phyloP scores from a whole-genome alignment of 2,888 invertebrate species.

The Drosophila prostipennis region DNA sequence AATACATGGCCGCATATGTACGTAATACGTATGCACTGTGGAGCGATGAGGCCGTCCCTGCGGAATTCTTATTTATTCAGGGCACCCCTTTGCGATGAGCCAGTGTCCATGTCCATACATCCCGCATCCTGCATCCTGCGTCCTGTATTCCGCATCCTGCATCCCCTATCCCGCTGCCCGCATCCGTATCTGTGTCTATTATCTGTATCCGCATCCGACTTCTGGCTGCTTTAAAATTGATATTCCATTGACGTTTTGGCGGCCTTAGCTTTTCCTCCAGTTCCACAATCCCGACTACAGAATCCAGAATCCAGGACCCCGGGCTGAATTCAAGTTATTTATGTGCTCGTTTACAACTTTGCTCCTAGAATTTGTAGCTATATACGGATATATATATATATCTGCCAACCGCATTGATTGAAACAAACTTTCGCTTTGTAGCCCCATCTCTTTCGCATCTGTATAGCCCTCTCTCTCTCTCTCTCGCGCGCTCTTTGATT shows the following conservation, averaged over 20 bases:
- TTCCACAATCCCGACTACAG: not conserved
- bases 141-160: not conserved
- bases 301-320: slow-evolving; percentile 14
- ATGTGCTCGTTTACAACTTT: slow-evolving; percentile 75
- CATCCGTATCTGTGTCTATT: slow-evolving; percentile 42
- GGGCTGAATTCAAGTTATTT: slow-evolving; percentile 66
- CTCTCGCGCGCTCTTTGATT: slow-evolving; percentile 45
- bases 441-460: slow-evolving; percentile 8
- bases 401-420: slow-evolving; percentile 66
- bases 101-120: slow-evolving; percentile 15
- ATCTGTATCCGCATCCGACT: slow-evolving; percentile 50
- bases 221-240: slow-evolving; percentile 67
- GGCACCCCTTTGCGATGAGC: slow-evolving; percentile 15
- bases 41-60: slow-evolving; percentile 1
- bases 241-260: slow-evolving; percentile 75
- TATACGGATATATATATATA: not conserved
- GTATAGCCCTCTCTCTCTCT: not conserved
- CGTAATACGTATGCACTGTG: not conserved
- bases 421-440: slow-evolving; percentile 69
- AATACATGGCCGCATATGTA: slow-evolving; percentile 27
- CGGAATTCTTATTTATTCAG: slow-evolving; percentile 29
- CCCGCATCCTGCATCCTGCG: slow-evolving; percentile 3
- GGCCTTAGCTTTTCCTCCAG: slow-evolving; percentile 16
- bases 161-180: not conserved
- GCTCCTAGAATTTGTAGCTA: slow-evolving; percentile 11